These are phyloP conservation scores for Brachionus plicatilis DNA, from an alignment of 1,140 invertebrate species.

Conservation along the genomic window DNA sequence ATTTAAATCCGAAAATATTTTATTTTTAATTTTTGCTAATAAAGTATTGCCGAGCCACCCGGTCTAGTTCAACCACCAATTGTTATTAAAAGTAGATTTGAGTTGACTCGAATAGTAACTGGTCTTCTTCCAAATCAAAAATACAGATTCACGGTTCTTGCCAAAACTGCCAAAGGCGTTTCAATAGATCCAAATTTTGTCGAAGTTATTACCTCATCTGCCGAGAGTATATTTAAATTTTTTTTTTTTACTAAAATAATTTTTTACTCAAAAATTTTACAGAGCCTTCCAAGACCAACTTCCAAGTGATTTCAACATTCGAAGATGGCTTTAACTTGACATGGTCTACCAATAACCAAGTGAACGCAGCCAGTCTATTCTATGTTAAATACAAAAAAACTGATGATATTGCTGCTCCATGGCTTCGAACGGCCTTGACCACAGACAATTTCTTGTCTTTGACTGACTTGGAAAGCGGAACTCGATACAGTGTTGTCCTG, in stretches of 20 bases:
- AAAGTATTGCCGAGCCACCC: conserved; percentile 22
- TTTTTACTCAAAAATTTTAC: neutral
- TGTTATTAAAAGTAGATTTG: neutral
- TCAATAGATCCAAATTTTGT: conserved; percentile 28
- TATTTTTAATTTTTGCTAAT: neutral
- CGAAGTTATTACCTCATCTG: conserved; percentile 30
- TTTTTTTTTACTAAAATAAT: too few species aligned
- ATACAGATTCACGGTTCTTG: conserved; percentile 28
- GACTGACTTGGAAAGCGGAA: conserved; percentile 8
- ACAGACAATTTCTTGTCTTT: conserved; percentile 32
- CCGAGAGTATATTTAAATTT: neutral
- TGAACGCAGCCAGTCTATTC: conserved; percentile 29
- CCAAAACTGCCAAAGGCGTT: neutral
- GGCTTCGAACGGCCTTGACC: conserved; percentile 10
- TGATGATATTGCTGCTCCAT: conserved; percentile 21
- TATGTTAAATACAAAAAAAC: conserved; percentile 39
- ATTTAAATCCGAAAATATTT: neutral
- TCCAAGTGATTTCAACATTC: neutral
- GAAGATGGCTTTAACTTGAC: conserved; percentile 18
- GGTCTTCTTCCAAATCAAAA: conserved; percentile 32
- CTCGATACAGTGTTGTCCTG: neutral
- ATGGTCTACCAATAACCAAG: conserved; percentile 27
- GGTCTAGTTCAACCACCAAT: conserved; percentile 32
- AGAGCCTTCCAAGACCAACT: conserved; percentile 30
- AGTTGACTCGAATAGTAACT: neutral